Conservation (phyloP, 2,888 invertebrate genomes). For the Thelaira solivaga region DNA sequence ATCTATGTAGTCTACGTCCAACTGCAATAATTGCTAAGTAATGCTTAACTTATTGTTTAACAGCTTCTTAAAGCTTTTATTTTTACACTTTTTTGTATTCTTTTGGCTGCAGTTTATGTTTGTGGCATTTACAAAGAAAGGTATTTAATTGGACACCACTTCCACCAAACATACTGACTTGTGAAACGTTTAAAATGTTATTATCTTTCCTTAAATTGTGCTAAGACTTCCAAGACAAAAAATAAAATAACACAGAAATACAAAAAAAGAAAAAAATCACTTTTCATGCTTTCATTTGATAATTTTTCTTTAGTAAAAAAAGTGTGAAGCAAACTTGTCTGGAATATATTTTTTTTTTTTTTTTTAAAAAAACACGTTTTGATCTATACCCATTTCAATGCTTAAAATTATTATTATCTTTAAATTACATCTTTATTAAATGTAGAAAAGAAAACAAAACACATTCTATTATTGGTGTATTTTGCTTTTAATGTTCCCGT, state of each 20-base stretch:
- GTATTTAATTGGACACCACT: conserved; percentile 53
- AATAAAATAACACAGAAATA: not conserved
- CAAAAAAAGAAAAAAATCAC: too few species aligned
- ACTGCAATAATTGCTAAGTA: conserved; percentile 56
- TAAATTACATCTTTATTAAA: conserved; percentile 55
- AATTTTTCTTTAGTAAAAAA: not conserved
- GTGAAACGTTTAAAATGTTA: conserved; percentile 37
- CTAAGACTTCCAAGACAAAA: conserved; percentile 18
- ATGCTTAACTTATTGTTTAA: conserved; percentile 58
- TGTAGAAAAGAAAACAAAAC: conserved; percentile 13
- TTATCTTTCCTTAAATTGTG: conserved; percentile 50
- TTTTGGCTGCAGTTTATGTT: not conserved
- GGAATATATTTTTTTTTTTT: not conserved
- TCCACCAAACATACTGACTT: conserved; percentile 31
- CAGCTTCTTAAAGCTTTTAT: conserved; percentile 53
- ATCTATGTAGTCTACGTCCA: conserved; percentile 43
- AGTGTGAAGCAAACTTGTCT: conserved; percentile 9
- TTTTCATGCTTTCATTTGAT: conserved; percentile 45
- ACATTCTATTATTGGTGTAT: not conserved
- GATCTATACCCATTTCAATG: conserved; percentile 27
- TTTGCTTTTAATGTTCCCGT: too few species aligned
- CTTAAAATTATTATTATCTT: conserved; percentile 36
- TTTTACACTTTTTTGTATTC: conserved; percentile 11
- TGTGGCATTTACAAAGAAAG: not conserved
- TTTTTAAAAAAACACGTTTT: not conserved